These are phyloP conservation scores for Enteromius radiatus DNA, from an alignment of 2,797 vertebrate genomes.

Conservation along the genomic window DNA sequence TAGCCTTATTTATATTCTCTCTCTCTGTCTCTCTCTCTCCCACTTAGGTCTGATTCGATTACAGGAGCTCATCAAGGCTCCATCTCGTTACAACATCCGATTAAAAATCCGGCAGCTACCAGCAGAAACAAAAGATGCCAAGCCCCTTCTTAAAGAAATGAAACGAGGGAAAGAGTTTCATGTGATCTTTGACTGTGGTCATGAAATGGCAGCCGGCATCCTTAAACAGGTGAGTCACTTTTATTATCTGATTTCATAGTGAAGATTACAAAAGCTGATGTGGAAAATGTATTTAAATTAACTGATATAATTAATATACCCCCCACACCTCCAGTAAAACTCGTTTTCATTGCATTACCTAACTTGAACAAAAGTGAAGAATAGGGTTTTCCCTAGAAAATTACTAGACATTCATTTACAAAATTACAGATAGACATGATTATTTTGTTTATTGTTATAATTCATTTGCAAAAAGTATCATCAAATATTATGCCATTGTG, in stretches of 20 bases:
- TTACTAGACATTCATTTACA: background rate
- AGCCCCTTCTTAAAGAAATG: constrained; percentile 97
- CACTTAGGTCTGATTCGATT: constrained; percentile 91
- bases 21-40: constrained; percentile 54
- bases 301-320: background rate
- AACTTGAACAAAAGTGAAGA: background rate
- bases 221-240: constrained; percentile 88
- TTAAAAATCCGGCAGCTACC: constrained; percentile 96
- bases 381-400: background rate
- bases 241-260: background rate
- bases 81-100: constrained; percentile 95
- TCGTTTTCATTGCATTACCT: background rate
- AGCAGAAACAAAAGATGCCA: constrained; percentile 92
- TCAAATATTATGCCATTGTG: background rate
- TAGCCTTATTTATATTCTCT: constrained; percentile 22
- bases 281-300: background rate
- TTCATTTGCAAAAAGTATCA: background rate
- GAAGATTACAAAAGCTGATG: background rate
- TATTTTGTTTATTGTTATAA: background rate
- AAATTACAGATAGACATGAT: background rate
- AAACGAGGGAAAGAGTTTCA: constrained; percentile 97
- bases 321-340: background rate
- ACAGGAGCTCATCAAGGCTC: constrained; percentile 98
- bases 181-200: constrained; percentile 96
- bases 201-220: constrained; percentile 96